Evolutionary conservation across 2,113 vertebrate species (phyloP).

Genomic region (Centropristis striata): DNA sequence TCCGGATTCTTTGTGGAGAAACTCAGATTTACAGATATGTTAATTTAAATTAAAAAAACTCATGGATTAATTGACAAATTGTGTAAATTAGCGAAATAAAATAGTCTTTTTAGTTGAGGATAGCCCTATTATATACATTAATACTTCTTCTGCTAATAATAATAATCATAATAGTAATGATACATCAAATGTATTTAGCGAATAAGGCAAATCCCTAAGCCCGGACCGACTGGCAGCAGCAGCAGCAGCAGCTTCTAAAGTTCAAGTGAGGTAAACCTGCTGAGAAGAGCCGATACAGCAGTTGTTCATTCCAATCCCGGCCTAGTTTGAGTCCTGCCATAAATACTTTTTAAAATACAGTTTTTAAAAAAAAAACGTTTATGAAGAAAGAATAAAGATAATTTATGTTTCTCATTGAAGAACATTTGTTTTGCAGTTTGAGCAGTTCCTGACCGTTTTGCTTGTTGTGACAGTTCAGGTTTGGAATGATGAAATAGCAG

Average conservation of each 20-base stretch:
- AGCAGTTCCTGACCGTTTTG: too few relatives aligned
- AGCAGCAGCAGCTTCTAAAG: neutral
- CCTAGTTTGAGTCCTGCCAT: neutral
- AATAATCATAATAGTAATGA: neutral
- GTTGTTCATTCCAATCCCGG: neutral
- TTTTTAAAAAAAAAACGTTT: neutral
- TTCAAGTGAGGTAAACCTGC: slow-evolving; percentile 11
- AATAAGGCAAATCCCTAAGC: neutral
- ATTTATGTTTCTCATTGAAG: too few relatives aligned
- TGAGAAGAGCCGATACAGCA: neutral
- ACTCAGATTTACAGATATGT: too few relatives aligned
- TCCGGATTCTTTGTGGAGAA: too few relatives aligned
- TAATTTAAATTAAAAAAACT: too few relatives aligned
- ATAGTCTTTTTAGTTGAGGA: too few relatives aligned
- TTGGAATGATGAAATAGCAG: neutral
- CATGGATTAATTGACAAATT: too few relatives aligned
- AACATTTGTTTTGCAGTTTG: neutral
- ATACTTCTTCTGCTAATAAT: too few relatives aligned
- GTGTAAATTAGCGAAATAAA: too few relatives aligned
- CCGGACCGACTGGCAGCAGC: neutral
- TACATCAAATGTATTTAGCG: neutral
- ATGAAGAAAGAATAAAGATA: too few relatives aligned
- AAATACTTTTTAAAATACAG: neutral
- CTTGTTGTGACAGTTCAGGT: too few relatives aligned
- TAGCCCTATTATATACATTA: too few relatives aligned